Evolutionary conservation across 2,113 vertebrate species (phyloP).

Genomic region (Agapornis roseicollis): DNA sequence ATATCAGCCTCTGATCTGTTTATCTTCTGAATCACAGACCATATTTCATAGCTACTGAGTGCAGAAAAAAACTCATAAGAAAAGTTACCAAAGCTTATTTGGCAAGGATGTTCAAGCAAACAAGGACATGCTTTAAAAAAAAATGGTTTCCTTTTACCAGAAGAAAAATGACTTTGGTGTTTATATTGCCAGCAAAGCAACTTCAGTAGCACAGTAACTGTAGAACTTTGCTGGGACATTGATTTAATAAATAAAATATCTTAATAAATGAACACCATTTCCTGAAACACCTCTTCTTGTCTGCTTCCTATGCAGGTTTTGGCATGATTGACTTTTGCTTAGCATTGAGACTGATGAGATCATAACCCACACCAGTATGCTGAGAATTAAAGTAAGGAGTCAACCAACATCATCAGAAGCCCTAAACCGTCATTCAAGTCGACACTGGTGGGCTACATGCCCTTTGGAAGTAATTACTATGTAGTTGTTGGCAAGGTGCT

Average conservation of each 20-base stretch:
- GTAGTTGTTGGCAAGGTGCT: neutral
- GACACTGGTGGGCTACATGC: neutral
- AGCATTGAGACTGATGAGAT: neutral
- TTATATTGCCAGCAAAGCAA: neutral
- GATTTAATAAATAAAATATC: neutral
- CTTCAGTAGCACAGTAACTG: neutral
- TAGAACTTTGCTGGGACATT: neutral
- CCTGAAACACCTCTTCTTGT: conserved; percentile 28
- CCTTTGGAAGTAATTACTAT: neutral
- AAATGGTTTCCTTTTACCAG: neutral
- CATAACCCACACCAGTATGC: neutral
- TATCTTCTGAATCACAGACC: neutral
- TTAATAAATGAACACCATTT: neutral
- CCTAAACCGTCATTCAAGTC: neutral
- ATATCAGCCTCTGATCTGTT: neutral
- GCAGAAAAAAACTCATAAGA: neutral
- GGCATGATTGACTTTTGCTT: neutral
- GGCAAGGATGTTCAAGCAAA: neutral
- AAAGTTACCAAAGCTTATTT: neutral
- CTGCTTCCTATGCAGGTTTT: neutral
- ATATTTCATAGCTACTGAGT: neutral
- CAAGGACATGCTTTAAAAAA: neutral
- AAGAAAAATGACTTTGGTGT: neutral
- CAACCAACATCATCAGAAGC: neutral
- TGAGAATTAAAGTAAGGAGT: neutral